phyloP scores from a whole-genome alignment of 1,140 invertebrate species.

The Aphidius gifuensis region DNA sequence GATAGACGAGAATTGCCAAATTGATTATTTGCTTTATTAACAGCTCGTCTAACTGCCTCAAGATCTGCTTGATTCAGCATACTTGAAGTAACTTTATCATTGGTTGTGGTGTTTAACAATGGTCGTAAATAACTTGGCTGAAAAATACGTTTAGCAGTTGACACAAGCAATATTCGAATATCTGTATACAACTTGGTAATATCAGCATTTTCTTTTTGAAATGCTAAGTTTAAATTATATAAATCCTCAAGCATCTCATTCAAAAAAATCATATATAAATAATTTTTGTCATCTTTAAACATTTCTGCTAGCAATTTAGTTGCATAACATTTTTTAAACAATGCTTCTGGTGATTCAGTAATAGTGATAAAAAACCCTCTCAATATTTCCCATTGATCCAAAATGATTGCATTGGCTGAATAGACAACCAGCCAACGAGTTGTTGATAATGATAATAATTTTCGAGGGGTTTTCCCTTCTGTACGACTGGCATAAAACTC shows the following conservation, averaged over 20 bases:
- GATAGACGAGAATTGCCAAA: too few species aligned
- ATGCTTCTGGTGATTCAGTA: constrained; percentile 20
- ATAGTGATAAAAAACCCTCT: constrained; percentile 33
- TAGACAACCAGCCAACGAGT: constrained; percentile 44
- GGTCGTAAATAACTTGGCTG: constrained; percentile 24
- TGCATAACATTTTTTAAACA: constrained; percentile 29
- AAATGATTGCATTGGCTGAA: constrained; percentile 35
- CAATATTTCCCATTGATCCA: constrained; percentile 44
- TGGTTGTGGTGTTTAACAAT: neutral
- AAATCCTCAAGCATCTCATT: constrained; percentile 30
- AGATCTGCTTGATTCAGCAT: too few species aligned
- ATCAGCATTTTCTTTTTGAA: constrained; percentile 32
- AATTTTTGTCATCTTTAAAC: constrained; percentile 30
- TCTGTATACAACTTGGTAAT: constrained; percentile 27
- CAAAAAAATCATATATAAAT: constrained; percentile 26
- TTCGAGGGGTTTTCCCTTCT: constrained; percentile 38
- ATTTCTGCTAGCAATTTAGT: constrained; percentile 32
- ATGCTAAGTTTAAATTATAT: constrained; percentile 28
- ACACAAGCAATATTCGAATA: constrained; percentile 25
- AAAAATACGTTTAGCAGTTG: constrained; percentile 28
- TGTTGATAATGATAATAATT: constrained; percentile 39
- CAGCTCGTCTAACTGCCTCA: too few species aligned
- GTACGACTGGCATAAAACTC: constrained; percentile 10
- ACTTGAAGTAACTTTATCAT: too few species aligned
- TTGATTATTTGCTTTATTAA: too few species aligned